phyloP scores from a whole-genome alignment of 2,797 vertebrate genomes.

The Salmo trutta region DNA sequence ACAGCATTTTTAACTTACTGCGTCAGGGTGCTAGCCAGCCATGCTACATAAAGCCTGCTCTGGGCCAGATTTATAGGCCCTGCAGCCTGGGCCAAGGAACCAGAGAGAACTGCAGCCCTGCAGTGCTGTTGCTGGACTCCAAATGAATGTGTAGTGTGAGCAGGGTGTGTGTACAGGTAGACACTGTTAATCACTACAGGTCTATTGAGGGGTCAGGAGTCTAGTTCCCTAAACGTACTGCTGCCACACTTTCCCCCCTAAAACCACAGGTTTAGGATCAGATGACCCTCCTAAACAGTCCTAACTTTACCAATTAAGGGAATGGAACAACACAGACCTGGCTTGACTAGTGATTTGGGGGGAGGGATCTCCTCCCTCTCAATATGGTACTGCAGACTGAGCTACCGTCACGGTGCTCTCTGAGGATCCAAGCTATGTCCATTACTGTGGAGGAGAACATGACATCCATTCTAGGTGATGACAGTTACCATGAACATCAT shows the following conservation, averaged over 20 bases:
- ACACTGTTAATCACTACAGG: not conserved
- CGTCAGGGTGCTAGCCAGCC: constrained; percentile 21
- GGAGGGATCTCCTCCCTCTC: not conserved
- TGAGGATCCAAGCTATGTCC: not conserved
- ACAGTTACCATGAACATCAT: not conserved
- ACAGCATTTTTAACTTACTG: not conserved
- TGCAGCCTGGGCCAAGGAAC: not conserved
- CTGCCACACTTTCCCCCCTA: not conserved
- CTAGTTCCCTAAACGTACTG: not conserved
- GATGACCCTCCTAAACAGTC: not conserved
- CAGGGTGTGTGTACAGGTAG: not conserved
- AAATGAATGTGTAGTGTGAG: not conserved
- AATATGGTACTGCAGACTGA: not conserved
- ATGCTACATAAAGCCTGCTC: not conserved
- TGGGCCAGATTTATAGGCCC: constrained; percentile 28
- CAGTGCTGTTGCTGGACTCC: not conserved
- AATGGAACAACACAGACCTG: not conserved
- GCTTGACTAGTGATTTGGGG: not conserved
- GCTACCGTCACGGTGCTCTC: not conserved
- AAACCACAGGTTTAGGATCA: not conserved
- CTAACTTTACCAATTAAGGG: not conserved
- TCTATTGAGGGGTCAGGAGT: not conserved
- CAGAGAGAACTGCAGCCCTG: not conserved
- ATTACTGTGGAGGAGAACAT: not conserved
- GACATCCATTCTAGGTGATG: no score